A percentile compares a stretch with the other conserved stretches of the same genome.
These are phyloP conservation scores for Drosophila carrolli DNA, from an alignment of 1,140 invertebrate species.

Conservation along the genomic window DNA sequence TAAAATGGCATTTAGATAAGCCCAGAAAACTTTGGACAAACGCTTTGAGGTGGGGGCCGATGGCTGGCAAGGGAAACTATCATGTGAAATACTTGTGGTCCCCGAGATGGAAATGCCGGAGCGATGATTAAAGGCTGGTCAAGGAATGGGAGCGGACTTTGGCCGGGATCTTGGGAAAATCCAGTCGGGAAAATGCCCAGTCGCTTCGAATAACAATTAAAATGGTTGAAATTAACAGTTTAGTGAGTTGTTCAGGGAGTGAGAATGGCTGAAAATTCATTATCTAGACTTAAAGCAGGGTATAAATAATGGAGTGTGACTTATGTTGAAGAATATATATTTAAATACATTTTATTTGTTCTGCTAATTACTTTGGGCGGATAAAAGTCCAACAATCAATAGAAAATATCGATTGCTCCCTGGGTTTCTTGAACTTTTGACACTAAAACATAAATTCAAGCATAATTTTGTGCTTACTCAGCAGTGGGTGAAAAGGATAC, in stretches of 20 bases:
- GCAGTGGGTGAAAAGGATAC: constrained; percentile 4
- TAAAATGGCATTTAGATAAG: constrained; percentile 79
- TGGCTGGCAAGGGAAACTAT: not conserved
- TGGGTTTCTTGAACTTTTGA: no score
- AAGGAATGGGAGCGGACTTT: not conserved
- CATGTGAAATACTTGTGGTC: constrained; percentile 34
- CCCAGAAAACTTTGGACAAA: constrained; percentile 42
- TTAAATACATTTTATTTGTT: no score
- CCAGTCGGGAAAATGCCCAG: not conserved
- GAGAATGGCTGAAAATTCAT: no score
- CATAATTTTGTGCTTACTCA: not conserved
- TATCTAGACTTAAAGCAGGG: no score
- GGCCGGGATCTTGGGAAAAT: constrained; percentile 1
- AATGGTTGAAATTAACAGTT: constrained; percentile 4
- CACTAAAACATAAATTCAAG: no score
- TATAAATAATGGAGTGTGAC: no score
- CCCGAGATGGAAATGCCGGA: constrained; percentile 22
- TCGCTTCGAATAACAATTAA: constrained; percentile 10
- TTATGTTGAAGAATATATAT: no score
- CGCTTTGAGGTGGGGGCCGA: not conserved
- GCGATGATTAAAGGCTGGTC: constrained; percentile 15
- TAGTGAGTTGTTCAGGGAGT: not conserved
- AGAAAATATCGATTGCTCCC: no score
- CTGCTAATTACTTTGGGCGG: no score
- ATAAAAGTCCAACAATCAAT: no score